phyloP scores from a whole-genome alignment of 2,113 vertebrate species.

The Corynorhinus townsendii region DNA sequence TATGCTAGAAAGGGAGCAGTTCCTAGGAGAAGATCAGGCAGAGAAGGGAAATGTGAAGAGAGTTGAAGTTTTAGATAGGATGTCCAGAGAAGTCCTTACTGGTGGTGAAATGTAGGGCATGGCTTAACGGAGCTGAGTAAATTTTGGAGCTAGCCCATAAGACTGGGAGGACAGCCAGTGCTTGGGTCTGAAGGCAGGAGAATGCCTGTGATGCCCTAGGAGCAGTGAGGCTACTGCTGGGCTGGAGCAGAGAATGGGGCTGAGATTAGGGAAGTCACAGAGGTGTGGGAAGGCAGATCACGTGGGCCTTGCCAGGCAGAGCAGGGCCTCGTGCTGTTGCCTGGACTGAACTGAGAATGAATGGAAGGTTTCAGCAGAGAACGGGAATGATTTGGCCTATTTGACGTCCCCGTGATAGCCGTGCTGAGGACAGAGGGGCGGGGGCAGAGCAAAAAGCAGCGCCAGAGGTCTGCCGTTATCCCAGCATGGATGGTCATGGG shows the following conservation, averaged over 20 bases:
- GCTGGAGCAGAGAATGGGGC: neutral
- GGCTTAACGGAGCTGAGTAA: neutral
- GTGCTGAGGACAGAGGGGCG: neutral
- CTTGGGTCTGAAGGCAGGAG: neutral
- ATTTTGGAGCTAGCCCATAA: neutral
- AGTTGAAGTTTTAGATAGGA: neutral
- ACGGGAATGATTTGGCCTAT: neutral
- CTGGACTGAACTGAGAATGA: neutral
- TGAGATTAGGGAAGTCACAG: accelerated
- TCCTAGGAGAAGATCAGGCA: neutral
- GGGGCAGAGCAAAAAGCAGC: neutral
- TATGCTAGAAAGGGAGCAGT: neutral
- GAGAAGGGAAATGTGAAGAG: neutral
- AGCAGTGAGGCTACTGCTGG: neutral
- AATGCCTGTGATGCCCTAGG: neutral
- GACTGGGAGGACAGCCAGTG: neutral
- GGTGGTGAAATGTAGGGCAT: neutral
- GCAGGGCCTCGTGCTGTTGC: neutral
- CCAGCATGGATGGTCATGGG: neutral
- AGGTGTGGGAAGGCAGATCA: accelerated
- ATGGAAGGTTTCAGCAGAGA: neutral
- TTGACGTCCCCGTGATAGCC: neutral
- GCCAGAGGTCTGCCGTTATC: neutral
- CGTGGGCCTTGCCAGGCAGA: neutral
- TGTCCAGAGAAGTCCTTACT: neutral